These are phyloP conservation scores for Dorcus parallelipipedus DNA, from an alignment of 2,888 invertebrate genomes.

Conservation along the genomic window DNA sequence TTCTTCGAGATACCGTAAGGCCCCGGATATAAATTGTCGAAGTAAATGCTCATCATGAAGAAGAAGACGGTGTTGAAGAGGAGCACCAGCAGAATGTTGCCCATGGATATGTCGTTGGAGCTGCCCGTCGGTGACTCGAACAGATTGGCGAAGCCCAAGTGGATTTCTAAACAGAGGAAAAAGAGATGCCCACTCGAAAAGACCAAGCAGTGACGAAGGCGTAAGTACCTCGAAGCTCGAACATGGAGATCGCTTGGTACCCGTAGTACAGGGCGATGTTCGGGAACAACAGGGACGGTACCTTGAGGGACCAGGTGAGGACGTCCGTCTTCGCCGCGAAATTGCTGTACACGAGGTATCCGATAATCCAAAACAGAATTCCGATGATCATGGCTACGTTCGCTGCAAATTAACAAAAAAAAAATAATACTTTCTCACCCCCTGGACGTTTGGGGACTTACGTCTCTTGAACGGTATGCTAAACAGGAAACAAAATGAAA, in stretches of 20 bases:
- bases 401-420: conserved; percentile 28
- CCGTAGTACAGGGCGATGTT: conserved; percentile 43
- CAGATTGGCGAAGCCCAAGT: conserved; percentile 50
- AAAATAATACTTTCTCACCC: not conserved
- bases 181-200: not conserved
- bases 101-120: conserved; percentile 39
- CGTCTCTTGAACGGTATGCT: conserved; percentile 75
- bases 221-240: conserved; percentile 40
- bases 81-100: conserved; percentile 50
- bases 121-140: conserved; percentile 40
- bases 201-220: not conserved
- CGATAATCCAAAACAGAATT: conserved; percentile 41
- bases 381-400: conserved; percentile 41
- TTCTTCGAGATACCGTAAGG: conserved; percentile 61
- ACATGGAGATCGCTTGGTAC: conserved; percentile 38
- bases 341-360: conserved; percentile 36
- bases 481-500: conserved; percentile 74
- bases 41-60: conserved; percentile 56
- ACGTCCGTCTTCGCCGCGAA: conserved; percentile 9
- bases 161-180: conserved; percentile 40
- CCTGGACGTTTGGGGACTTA: conserved; percentile 42
- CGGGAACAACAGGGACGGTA: conserved; percentile 38
- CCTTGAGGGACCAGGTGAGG: conserved; percentile 14
- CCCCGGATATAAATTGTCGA: conserved; percentile 58
- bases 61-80: conserved; percentile 53